A percentile compares a stretch with the other conserved stretches of the same genome.
Conservation (phyloP, 64 coral and sea anemone species). For the Platygyra sinensis region DNA sequence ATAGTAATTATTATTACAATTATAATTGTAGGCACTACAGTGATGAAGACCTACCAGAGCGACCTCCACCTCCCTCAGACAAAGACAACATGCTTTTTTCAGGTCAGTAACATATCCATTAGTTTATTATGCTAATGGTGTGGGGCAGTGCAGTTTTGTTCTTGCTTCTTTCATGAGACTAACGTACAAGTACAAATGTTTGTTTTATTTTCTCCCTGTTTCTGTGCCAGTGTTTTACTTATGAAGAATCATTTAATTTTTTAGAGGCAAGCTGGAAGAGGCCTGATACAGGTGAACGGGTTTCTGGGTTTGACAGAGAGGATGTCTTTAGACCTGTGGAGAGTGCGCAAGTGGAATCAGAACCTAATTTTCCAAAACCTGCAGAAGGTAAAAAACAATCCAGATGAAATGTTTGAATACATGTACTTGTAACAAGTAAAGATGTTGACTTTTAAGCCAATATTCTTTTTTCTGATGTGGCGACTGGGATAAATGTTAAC, state of each 20-base stretch:
- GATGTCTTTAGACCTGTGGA: constrained; percentile 8
- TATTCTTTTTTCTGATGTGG: no score
- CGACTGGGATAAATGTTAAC: no score
- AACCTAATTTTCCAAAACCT: constrained; percentile 27
- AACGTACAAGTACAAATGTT: neutral
- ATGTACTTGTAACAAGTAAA: no score
- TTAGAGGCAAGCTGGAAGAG: constrained; percentile 37
- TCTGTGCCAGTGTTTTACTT: neutral
- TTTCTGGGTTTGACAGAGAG: constrained; percentile 5
- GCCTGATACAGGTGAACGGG: constrained; percentile 31
- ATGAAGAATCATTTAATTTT: neutral
- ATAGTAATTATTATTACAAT: neutral
- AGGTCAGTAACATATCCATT: neutral
- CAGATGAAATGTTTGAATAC: no score
- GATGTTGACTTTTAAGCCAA: no score
- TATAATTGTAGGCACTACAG: constrained; percentile 35
- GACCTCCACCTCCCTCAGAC: constrained; percentile 17
- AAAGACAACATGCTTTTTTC: constrained; percentile 31
- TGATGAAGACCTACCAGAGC: constrained; percentile 42
- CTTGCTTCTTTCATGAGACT: neutral
- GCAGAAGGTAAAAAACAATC: constrained; percentile 33
- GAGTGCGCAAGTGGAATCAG: constrained; percentile 1
- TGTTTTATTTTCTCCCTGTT: neutral
- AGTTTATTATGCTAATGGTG: no score
- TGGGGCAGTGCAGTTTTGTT: neutral